Evolutionary conservation across 2,797 vertebrate species (phyloP).

Genomic region (Apogon talboti): DNA sequence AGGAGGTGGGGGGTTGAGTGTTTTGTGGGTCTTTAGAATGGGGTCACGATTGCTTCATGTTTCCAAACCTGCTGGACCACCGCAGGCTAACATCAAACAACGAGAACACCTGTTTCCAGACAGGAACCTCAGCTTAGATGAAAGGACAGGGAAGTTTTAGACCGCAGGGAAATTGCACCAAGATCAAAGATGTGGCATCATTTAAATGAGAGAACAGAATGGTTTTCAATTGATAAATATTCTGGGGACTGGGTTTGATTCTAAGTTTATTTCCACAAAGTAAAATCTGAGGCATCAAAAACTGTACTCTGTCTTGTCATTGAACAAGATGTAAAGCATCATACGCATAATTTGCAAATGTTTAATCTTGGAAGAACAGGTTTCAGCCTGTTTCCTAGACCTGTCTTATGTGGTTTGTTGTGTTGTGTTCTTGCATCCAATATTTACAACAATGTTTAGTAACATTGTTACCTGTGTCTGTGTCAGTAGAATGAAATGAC

Average conservation of each 20-base stretch:
- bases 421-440: too few species aligned
- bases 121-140: conserved; percentile 57
- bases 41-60: conserved; percentile 64
- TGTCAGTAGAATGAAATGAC: too few species aligned
- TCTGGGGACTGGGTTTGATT: conserved; percentile 37
- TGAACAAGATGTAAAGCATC: too few species aligned
- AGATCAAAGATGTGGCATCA: conserved; percentile 65
- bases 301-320: too few species aligned
- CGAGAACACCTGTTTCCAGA: conserved; percentile 76
- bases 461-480: too few species aligned
- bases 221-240: conserved; percentile 52
- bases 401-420: too few species aligned
- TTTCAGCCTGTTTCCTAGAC: too few species aligned
- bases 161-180: conserved; percentile 37
- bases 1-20: neutral
- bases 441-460: too few species aligned
- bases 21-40: conserved; percentile 52
- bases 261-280: conserved; percentile 45
- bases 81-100: conserved; percentile 75
- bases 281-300: neutral
- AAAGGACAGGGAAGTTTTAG: conserved; percentile 71
- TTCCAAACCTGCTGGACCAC: conserved; percentile 59
- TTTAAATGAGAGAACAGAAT: conserved; percentile 60
- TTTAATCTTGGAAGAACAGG: too few species aligned
- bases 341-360: too few species aligned